These are phyloP conservation scores for Caranx melampygus DNA, from an alignment of 2,113 vertebrate species.

Conservation along the genomic window DNA sequence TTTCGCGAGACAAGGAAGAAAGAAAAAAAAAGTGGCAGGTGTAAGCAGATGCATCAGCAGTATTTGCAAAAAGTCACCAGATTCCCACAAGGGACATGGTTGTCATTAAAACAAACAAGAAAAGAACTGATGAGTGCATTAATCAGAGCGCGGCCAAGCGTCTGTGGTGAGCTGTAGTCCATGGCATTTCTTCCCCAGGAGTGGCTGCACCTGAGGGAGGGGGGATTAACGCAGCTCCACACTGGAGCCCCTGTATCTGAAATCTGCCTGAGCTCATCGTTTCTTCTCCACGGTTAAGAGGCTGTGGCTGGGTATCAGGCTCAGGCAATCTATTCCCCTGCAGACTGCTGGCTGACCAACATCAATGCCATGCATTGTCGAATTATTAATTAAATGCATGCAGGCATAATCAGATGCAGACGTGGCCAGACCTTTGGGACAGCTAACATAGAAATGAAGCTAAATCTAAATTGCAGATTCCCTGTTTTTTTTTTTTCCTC, in stretches of 20 bases:
- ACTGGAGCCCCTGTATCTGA: slow-evolving; percentile 65
- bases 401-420: slow-evolving; percentile 78
- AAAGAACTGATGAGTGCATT: slow-evolving; percentile 90
- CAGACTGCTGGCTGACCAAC: slow-evolving; percentile 68
- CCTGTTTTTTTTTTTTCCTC: slow-evolving; percentile 56
- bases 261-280: slow-evolving; percentile 80
- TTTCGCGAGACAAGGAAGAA: slow-evolving; percentile 63
- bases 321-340: slow-evolving; percentile 71
- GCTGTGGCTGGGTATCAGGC: slow-evolving; percentile 69
- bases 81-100: slow-evolving; percentile 76
- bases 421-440: slow-evolving; percentile 68
- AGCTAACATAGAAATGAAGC: slow-evolving; percentile 59
- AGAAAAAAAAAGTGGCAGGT: slow-evolving; percentile 68
- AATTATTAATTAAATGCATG: slow-evolving; percentile 80
- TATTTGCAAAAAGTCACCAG: slow-evolving; percentile 85
- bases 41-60: slow-evolving; percentile 82
- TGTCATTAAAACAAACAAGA: slow-evolving; percentile 85
- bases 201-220: slow-evolving; percentile 66
- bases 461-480: slow-evolving; percentile 77
- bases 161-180: slow-evolving; percentile 50
- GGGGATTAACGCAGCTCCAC: slow-evolving; percentile 67
- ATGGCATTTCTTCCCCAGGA: slow-evolving; percentile 49
- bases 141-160: slow-evolving; percentile 79
- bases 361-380: slow-evolving; percentile 73
- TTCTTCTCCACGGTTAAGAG: slow-evolving; percentile 62